Evolutionary conservation across 2,113 vertebrate species (phyloP).

Genomic region (Pollachius pollachius): DNA sequence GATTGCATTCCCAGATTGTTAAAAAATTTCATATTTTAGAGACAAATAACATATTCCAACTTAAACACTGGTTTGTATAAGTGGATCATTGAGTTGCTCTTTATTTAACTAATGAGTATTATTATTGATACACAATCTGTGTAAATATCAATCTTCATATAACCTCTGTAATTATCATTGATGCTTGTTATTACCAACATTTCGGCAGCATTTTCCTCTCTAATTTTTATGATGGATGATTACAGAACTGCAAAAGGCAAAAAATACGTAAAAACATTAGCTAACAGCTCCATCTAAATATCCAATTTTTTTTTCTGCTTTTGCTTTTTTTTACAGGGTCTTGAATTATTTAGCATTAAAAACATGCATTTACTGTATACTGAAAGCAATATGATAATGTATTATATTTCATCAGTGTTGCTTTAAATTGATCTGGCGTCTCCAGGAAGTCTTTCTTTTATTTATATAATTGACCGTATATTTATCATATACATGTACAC

Average conservation of each 20-base stretch:
- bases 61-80: no score
- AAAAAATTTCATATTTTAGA: no score
- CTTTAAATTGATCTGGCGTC: conserved; percentile 58
- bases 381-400: conserved; percentile 51
- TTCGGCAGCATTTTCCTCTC: not conserved
- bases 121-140: no score
- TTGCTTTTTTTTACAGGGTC: conserved; percentile 23
- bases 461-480: no score
- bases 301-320: no score
- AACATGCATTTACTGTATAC: conserved; percentile 35
- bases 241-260: not conserved
- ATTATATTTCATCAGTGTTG: conserved; percentile 56
- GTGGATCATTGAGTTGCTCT: no score
- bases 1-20: no score
- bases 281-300: not conserved
- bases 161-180: no score
- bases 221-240: not conserved
- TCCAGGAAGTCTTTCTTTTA: conserved; percentile 15
- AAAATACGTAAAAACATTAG: not conserved
- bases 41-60: no score
- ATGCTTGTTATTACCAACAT: not conserved
- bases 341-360: conserved; percentile 66
- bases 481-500: no score
- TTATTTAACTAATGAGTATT: no score
- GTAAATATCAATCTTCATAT: no score